phyloP scores from a whole-genome alignment of 2,888 invertebrate genomes.

The Trachelus troglodyta region DNA sequence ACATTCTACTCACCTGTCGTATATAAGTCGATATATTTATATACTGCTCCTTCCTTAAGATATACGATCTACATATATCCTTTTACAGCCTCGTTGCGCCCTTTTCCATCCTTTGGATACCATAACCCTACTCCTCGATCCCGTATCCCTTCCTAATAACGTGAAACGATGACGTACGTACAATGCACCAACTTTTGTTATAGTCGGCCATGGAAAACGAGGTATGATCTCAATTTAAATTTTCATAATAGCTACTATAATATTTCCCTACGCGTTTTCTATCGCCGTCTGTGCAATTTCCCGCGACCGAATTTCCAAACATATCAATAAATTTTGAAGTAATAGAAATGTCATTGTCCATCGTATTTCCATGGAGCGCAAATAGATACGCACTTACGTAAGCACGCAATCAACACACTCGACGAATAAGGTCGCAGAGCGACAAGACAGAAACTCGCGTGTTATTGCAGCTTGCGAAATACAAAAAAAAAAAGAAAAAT shows the following conservation, averaged over 20 bases:
- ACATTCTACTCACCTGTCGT: conserved; percentile 9
- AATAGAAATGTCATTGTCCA: neutral
- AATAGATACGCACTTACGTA: neutral
- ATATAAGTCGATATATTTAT: conserved; percentile 22
- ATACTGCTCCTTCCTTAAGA: conserved; percentile 15
- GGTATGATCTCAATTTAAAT: neutral
- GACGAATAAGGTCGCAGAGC: too few relatives aligned
- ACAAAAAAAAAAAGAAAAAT: neutral
- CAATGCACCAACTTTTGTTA: conserved; percentile 8
- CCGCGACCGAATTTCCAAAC: conserved; percentile 51
- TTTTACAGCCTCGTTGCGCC: conserved; percentile 5
- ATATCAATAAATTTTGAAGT: conserved; percentile 38
- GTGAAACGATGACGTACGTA: conserved; percentile 5
- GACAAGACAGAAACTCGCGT: too few relatives aligned
- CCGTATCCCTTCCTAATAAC: neutral
- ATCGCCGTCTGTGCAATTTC: conserved; percentile 22
- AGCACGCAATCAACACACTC: neutral
- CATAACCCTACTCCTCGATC: neutral
- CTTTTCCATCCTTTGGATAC: neutral
- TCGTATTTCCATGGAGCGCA: neutral
- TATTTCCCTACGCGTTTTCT: neutral
- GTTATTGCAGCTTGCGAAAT: neutral
- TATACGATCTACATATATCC: conserved; percentile 15
- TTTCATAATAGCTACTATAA: neutral
- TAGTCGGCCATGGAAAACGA: conserved; percentile 2